These are phyloP conservation scores for Choloepus didactylus DNA, from an alignment of 2,797 vertebrate species.

Conservation along the genomic window DNA sequence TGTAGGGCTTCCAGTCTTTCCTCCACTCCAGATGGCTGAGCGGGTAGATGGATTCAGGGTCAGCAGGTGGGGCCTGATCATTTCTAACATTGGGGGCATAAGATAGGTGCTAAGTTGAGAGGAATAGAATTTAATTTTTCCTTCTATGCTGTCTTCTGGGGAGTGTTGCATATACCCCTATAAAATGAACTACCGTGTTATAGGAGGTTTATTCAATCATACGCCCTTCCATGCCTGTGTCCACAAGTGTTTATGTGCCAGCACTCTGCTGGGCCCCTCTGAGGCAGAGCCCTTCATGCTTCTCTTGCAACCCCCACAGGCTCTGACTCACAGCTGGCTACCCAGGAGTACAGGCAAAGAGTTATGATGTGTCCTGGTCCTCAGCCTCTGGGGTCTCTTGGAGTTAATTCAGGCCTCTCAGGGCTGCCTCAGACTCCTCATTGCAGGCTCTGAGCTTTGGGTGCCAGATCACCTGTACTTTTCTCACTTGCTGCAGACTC, in stretches of 20 bases:
- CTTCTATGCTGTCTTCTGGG: not conserved
- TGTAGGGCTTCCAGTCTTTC: not conserved
- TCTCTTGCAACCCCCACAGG: not conserved
- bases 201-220: not conserved
- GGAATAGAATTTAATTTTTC: constrained; percentile 15
- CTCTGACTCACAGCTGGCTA: not conserved
- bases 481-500: not conserved
- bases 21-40: not conserved
- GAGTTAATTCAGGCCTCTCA: not conserved
- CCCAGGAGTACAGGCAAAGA: not conserved
- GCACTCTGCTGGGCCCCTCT: not conserved
- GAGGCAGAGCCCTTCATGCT: not conserved
- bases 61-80: not conserved
- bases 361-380: not conserved
- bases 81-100: not conserved
- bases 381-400: not conserved
- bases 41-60: not conserved
- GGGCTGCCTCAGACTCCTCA: not conserved
- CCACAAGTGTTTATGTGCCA: not conserved
- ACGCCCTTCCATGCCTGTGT: not conserved
- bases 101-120: not conserved
- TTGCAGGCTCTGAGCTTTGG: not conserved
- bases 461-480: not conserved
- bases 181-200: not conserved
- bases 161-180: not conserved